Percentiles rank a stretch among this genome's conserved stretches.
phyloP scores from a whole-genome alignment of 2,797 vertebrate species.

The Poeciliopsis paucimaculata region DNA sequence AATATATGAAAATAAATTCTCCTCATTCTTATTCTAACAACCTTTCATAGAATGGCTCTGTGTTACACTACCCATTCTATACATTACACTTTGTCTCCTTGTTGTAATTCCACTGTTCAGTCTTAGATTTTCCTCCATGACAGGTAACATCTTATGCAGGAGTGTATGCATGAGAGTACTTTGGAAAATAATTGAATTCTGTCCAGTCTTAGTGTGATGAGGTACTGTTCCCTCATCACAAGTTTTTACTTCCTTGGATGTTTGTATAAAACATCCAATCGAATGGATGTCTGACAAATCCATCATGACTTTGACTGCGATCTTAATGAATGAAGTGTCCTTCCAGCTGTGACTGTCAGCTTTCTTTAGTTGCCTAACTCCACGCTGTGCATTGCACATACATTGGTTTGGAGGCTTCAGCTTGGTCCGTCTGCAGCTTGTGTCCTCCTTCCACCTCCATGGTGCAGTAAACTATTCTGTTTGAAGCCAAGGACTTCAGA shows the following conservation, averaged over 20 bases:
- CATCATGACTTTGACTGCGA: too few relatives aligned
- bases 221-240: neutral
- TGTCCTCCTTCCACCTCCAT: slow-evolving; percentile 99
- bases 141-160: neutral
- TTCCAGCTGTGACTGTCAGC: neutral
- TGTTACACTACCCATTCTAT: neutral
- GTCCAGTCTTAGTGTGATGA: neutral
- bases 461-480: slow-evolving; percentile 97
- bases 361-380: too few relatives aligned
- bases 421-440: slow-evolving; percentile 97
- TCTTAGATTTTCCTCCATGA: neutral
- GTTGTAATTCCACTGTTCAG: neutral
- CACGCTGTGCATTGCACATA: slow-evolving; percentile 51
- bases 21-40: neutral
- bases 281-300: too few relatives aligned
- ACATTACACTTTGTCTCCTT: neutral
- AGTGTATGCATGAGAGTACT: too few relatives aligned
- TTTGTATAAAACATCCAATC: too few relatives aligned
- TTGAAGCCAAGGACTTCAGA: slow-evolving; percentile 93
- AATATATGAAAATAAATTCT: too few relatives aligned
- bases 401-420: slow-evolving; percentile 97
- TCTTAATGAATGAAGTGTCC: neutral
- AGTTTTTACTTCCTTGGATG: too few relatives aligned
- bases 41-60: neutral
- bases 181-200: too few relatives aligned